phyloP scores from a whole-genome alignment of 2,888 invertebrate genomes.

The Gymnocheta viridis region DNA sequence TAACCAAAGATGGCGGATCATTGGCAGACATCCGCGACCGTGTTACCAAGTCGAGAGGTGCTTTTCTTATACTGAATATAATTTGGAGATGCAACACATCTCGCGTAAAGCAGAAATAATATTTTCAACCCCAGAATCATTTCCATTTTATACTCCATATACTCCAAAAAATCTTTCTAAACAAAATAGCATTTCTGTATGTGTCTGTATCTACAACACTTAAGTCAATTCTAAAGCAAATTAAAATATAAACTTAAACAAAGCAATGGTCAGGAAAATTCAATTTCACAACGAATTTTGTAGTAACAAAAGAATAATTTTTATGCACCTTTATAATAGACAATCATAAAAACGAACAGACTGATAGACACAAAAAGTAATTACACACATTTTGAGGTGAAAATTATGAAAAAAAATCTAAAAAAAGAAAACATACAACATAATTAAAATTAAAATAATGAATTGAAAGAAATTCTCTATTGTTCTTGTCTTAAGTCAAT shows the following conservation, averaged over 20 bases:
- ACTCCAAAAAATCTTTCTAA: no score
- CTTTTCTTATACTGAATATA: no score
- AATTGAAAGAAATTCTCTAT: slow-evolving; percentile 41
- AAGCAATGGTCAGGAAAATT: slow-evolving; percentile 17
- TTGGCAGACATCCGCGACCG: no score
- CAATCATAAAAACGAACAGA: slow-evolving; percentile 12
- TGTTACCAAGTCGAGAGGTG: no score
- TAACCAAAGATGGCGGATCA: no score
- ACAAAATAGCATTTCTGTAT: background rate
- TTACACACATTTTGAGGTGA: slow-evolving; percentile 63
- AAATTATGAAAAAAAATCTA: slow-evolving; percentile 39
- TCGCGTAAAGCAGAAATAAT: no score
- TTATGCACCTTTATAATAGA: slow-evolving; percentile 16
- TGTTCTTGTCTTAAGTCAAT: slow-evolving; percentile 62
- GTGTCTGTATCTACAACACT: background rate
- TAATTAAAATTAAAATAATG: slow-evolving; percentile 48
- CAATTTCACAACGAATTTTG: slow-evolving; percentile 40
- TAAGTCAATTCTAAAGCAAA: background rate
- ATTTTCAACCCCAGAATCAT: no score
- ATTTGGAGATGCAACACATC: no score
- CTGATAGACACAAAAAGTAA: slow-evolving; percentile 34
- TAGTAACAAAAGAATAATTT: slow-evolving; percentile 4
- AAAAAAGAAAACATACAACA: slow-evolving; percentile 19
- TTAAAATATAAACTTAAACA: slow-evolving; percentile 5
- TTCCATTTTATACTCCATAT: no score